A percentile compares a stretch with the other conserved stretches of the same genome.
Conservation (phyloP, 2,797 vertebrate species). For the Xerus rutilus region DNA sequence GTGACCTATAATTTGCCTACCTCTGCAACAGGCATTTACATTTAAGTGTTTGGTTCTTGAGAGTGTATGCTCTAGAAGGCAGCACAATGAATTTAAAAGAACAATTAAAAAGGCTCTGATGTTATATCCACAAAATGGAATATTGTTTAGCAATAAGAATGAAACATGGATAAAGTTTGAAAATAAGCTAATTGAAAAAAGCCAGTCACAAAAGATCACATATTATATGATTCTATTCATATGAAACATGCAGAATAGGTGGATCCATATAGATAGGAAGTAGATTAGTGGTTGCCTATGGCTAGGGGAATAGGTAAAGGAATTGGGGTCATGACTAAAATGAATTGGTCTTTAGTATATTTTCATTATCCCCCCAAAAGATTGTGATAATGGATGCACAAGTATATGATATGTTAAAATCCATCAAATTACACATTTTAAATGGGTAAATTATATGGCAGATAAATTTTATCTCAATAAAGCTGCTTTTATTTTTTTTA, state of each 20-base stretch:
- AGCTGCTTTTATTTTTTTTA: not conserved
- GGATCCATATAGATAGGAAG: not conserved
- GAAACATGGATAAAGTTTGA: slow-evolving; percentile 19
- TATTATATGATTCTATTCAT: slow-evolving; percentile 41
- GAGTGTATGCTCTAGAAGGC: not conserved
- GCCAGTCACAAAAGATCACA: not conserved
- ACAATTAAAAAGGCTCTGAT: not conserved
- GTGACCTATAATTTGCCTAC: not conserved
- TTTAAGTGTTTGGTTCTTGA: not conserved
- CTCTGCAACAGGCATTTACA: not conserved
- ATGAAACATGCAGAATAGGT: slow-evolving; percentile 19
- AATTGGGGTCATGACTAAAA: not conserved
- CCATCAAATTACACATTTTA: not conserved
- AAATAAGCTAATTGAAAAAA: slow-evolving; percentile 41
- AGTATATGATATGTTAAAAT: slow-evolving; percentile 43
- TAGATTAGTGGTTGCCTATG: not conserved
- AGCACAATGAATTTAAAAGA: not conserved
- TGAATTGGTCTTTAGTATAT: not conserved
- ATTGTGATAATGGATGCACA: not conserved
- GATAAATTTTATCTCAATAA: slow-evolving; percentile 23
- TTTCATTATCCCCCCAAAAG: not conserved
- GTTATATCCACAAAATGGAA: not conserved
- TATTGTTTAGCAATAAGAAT: slow-evolving; percentile 26
- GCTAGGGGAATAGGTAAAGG: not conserved
- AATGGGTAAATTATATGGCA: not conserved